Evolutionary conservation across 2,113 vertebrate species (phyloP).

Genomic region (Neolamprologus modestus): DNA sequence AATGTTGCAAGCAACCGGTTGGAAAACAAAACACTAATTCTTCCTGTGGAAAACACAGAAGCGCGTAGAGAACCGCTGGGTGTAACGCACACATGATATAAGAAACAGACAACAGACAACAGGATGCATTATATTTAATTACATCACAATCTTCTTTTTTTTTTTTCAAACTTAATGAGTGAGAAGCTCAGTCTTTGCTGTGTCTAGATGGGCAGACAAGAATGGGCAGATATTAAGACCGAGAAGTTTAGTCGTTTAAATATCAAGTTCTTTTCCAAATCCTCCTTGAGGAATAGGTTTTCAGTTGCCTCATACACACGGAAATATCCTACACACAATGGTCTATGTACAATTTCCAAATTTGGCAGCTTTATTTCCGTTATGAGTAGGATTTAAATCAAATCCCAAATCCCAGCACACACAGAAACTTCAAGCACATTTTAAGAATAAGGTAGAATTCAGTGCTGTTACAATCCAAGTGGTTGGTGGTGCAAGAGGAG

Average conservation of each 20-base stretch:
- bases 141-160: neutral
- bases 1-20: neutral
- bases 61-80: neutral
- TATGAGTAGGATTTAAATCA: neutral
- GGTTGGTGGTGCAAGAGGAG: neutral
- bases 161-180: neutral
- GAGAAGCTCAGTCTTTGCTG: neutral
- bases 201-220: neutral
- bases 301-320: neutral
- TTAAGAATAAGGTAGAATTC: neutral
- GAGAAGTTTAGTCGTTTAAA: neutral
- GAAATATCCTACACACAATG: neutral
- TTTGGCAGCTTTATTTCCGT: neutral
- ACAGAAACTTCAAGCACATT: neutral
- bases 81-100: neutral
- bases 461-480: neutral
- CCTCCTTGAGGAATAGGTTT: neutral
- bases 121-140: neutral
- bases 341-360: neutral
- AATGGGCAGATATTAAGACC: neutral
- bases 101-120: neutral
- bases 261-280: neutral
- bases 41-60: neutral
- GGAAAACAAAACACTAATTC: slow-evolving; percentile 31
- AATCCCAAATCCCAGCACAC: neutral